Evolutionary conservation across 2,113 vertebrate genomes (phyloP).

Genomic region (Peucedramus taeniatus): DNA sequence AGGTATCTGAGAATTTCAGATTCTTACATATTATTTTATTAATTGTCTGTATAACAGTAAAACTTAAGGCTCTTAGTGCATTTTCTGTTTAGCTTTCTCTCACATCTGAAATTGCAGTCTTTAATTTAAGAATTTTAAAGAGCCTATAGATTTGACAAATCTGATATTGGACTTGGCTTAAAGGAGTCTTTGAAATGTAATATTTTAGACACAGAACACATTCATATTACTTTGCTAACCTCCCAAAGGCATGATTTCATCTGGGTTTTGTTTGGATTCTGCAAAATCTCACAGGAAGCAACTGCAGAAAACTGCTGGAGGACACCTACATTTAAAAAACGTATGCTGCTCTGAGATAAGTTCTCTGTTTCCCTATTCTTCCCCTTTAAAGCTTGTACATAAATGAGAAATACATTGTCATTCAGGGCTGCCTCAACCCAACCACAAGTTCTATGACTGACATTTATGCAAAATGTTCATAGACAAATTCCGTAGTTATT

Average conservation of each 20-base stretch:
- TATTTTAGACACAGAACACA: background rate
- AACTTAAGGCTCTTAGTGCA: background rate
- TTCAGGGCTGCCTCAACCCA: background rate
- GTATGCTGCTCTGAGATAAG: background rate
- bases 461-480: constrained; percentile 34
- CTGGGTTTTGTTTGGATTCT: constrained; percentile 5
- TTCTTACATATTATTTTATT: background rate
- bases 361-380: background rate
- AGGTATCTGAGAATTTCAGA: background rate
- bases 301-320: background rate
- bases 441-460: background rate
- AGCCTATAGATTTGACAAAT: background rate
- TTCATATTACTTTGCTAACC: constrained; percentile 1
- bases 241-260: background rate
- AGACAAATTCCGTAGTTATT: constrained; percentile 58
- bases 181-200: background rate
- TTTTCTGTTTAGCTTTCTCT: background rate
- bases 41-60: background rate
- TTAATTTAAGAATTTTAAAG: background rate
- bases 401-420: constrained; percentile 15
- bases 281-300: background rate
- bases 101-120: background rate
- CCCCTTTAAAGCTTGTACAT: background rate
- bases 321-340: background rate
- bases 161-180: background rate